Evolutionary conservation across 1,140 invertebrate genomes (phyloP).

Genomic region (Idris sp.): DNA sequence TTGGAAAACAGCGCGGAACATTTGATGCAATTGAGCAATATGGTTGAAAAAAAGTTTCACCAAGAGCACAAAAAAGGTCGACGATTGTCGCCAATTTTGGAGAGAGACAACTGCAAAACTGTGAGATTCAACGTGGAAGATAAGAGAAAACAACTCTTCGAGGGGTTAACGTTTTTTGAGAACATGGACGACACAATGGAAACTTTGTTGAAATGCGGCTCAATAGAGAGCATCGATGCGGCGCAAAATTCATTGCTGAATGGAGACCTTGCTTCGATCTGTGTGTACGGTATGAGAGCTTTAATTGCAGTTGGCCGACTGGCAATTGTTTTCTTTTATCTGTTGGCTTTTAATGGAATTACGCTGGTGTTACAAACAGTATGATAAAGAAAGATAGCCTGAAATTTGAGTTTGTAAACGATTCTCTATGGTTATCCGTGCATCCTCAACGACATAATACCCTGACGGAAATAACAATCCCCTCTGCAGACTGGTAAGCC

Average conservation of each 20-base stretch:
- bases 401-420: constrained; percentile 55
- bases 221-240: constrained; percentile 29
- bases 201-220: constrained; percentile 28
- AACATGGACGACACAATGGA: constrained; percentile 36
- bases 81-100: constrained; percentile 11
- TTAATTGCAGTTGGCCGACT: constrained; percentile 1
- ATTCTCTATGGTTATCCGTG: constrained; percentile 61
- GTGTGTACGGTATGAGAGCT: constrained; percentile 16
- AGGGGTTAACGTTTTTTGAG: constrained; percentile 18
- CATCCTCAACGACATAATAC: constrained; percentile 67
- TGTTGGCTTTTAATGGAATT: constrained; percentile 18
- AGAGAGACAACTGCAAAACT: constrained; percentile 50
- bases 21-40: constrained; percentile 19
- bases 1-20: constrained; percentile 34
- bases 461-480: constrained; percentile 68
- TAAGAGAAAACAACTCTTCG: constrained; percentile 14
- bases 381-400: constrained; percentile 20
- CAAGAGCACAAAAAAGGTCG: background rate
- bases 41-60: constrained; percentile 30
- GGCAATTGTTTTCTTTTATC: constrained; percentile 24
- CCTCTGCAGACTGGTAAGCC: constrained; percentile 46
- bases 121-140: constrained; percentile 68
- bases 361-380: constrained; percentile 11
- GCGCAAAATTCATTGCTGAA: background rate
- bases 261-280: background rate